Conservation (phyloP, 2,113 vertebrate species). For the Hippocampus barbouri region DNA sequence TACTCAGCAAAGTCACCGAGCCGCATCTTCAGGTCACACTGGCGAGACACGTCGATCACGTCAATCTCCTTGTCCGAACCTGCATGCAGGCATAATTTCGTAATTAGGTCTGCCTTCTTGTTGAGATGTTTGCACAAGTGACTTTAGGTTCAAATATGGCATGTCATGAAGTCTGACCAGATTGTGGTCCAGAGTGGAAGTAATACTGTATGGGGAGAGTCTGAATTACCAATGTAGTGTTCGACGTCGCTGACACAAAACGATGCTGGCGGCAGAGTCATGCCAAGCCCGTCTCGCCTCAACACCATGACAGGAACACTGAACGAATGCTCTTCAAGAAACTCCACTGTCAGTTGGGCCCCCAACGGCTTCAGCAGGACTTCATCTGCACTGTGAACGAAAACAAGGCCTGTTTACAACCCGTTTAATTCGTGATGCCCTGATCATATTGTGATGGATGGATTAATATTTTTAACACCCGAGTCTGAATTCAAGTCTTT, state of each 20-base stretch:
- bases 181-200: background rate
- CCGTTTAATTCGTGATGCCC: too few species aligned
- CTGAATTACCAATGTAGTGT: conserved; percentile 81
- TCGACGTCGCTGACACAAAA: conserved; percentile 85
- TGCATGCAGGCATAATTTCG: conserved; percentile 38
- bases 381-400: conserved; percentile 81
- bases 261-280: conserved; percentile 84
- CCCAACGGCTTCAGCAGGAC: conserved; percentile 86
- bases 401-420: background rate
- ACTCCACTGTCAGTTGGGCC: conserved; percentile 87
- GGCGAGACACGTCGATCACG: conserved; percentile 87
- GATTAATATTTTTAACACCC: too few species aligned
- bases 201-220: background rate
- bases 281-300: conserved; percentile 87
- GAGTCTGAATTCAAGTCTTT: too few species aligned
- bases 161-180: background rate
- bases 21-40: conserved; percentile 87
- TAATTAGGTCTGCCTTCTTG: too few species aligned
- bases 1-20: conserved; percentile 87
- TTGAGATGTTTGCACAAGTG: background rate
- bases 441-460: too few species aligned
- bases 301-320: conserved; percentile 88
- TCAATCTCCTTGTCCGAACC: conserved; percentile 89
- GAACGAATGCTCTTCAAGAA: conserved; percentile 90
- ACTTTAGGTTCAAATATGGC: background rate